Evolutionary conservation across 2,113 vertebrate genomes (phyloP), one percentile per base, ranked within the genome.

Genomic region (Corythornis vintsioides): DNA sequence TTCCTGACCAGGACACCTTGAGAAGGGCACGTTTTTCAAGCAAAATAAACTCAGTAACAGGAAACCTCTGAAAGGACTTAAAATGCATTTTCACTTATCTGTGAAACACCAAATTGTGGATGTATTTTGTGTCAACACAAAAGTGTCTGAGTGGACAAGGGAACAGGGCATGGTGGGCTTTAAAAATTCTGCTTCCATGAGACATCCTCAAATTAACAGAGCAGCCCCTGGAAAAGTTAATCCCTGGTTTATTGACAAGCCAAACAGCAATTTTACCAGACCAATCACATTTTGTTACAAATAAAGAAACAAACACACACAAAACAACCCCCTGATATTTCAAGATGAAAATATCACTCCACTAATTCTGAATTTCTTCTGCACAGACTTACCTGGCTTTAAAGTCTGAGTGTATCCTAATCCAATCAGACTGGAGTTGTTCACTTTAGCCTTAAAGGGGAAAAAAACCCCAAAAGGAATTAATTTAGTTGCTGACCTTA

Each of bases 371-470:
- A 71, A 24, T 42, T 52, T 69, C 61, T 83, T 83, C 61, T 78
- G 26, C 66, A 28, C 6, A 25, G 38, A 91, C 98, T 95, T 95
- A 99, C 99, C 99, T 98, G 99, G 99, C 96, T 99, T 99, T 95
- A 99, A 97, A 85, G 98, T 99, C 97, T 99, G 99, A 97, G 98
- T 99, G 89, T 99, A 99, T 95, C 99, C 99, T 96, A 99, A 97
- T 53, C 99, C 99, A 19, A 99, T 98, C 24, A 99, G 98, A 92
- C 99, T 99, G 92, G 99, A 99, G 95, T 99, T 99, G 97, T 99
- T 99, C 97, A 99, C 99, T 98, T 99, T 99, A 95, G 98, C 99
- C 99, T 99, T 92, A n/a, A 90, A 75, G 52, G 55, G 84, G 77
- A 92, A 90, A 93, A 94, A 14, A 79, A 35, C 7, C 35, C 22